These are phyloP conservation scores for Melierax canorus DNA, from an alignment of 2,113 vertebrate species.

Conservation along the genomic window DNA sequence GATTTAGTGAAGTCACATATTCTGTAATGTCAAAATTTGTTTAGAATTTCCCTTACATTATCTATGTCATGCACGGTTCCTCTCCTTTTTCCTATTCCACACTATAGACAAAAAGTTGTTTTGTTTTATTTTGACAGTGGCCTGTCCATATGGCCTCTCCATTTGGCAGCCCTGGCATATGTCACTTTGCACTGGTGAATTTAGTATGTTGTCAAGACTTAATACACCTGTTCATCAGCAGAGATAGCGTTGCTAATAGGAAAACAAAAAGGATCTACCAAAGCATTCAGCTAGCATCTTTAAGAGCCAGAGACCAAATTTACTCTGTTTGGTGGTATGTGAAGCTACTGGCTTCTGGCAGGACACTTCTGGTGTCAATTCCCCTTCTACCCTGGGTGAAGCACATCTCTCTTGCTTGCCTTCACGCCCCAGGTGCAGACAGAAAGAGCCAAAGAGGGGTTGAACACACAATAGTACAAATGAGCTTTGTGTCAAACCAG, in stretches of 20 bases:
- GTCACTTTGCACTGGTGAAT: not conserved
- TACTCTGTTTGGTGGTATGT: not conserved
- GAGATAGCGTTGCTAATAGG: not conserved
- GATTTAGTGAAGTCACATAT: not conserved
- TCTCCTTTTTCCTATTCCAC: not conserved
- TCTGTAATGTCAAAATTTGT: not conserved
- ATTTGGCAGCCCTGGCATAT: not conserved
- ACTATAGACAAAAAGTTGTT: not conserved
- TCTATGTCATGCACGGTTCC: not conserved
- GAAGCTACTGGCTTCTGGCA: not conserved
- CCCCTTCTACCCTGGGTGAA: not conserved
- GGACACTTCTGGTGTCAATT: not conserved
- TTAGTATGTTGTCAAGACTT: not conserved
- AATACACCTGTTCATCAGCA: not conserved
- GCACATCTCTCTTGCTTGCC: no score
- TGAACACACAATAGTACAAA: fast-evolving
- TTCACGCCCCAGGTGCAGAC: fast-evolving
- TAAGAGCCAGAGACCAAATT: not conserved
- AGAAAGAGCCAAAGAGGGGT: not conserved
- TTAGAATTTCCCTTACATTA: not conserved
- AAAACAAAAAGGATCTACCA: not conserved
- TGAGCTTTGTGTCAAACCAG: not conserved
- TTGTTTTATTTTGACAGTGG: not conserved
- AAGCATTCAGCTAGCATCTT: not conserved
- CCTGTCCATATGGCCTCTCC: not conserved